A percentile compares a stretch with the other conserved stretches of the same genome.
Evolutionary conservation across 2,888 invertebrate genomes (phyloP).

Genomic region (Allacma fusca): DNA sequence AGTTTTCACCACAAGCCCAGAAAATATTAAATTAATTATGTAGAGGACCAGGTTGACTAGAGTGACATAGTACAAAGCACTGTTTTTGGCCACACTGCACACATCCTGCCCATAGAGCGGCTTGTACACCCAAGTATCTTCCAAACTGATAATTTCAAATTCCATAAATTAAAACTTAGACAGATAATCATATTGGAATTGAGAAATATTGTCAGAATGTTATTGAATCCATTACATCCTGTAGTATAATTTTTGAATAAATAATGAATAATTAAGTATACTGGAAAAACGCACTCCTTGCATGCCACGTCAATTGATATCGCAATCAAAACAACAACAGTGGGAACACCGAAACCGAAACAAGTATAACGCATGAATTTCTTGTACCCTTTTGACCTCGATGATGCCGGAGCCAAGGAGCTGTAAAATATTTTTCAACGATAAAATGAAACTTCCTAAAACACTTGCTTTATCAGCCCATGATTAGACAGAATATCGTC

Average conservation of each 20-base stretch:
- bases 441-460: too few species aligned
- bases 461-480: too few species aligned
- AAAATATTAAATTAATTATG: background rate
- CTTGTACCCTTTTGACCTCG: background rate
- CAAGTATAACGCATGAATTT: background rate
- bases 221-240: too few species aligned
- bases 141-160: too few species aligned
- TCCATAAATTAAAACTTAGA: too few species aligned
- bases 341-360: constrained; percentile 1
- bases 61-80: background rate
- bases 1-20: background rate
- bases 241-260: too few species aligned
- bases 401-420: background rate
- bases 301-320: background rate
- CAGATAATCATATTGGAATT: too few species aligned
- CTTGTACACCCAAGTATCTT: background rate
- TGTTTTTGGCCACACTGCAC: background rate
- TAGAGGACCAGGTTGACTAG: background rate
- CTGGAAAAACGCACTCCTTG: background rate
- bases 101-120: background rate
- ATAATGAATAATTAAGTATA: background rate
- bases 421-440: background rate
- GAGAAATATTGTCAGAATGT: too few species aligned
- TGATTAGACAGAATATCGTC: too few species aligned
- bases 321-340: background rate